A percentile compares a stretch with the other conserved stretches of the same genome.
Evolutionary conservation across 2,888 invertebrate species (phyloP).

Genomic region (Griposia aprilina): DNA sequence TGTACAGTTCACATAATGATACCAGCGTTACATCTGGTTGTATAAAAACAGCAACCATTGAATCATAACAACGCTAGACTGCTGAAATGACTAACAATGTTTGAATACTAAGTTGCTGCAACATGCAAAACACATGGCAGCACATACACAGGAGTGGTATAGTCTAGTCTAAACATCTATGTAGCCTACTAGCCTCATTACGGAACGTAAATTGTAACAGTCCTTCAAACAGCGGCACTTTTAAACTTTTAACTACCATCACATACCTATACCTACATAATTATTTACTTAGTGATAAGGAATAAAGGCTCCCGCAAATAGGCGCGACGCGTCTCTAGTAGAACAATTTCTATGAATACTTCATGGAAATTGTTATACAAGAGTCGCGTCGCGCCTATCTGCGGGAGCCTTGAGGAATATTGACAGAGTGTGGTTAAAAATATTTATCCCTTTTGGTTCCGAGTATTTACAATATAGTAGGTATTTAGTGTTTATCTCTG

Average conservation of each 20-base stretch:
- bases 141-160: not conserved
- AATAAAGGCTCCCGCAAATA: conserved; percentile 7
- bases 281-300: not conserved
- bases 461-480: conserved; percentile 16
- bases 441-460: conserved; percentile 7
- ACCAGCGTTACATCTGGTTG: conserved; percentile 27
- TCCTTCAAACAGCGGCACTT: conserved; percentile 29
- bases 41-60: conserved; percentile 30
- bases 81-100: conserved; percentile 24
- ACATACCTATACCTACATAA: conserved; percentile 8
- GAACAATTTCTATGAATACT: too few relatives aligned
- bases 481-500: conserved; percentile 35
- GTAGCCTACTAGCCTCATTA: conserved; percentile 55
- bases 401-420: not conserved
- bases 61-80: conserved; percentile 17
- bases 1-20: conserved; percentile 16
- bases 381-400: too few relatives aligned
- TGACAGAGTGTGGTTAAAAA: not conserved
- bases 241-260: conserved; percentile 4
- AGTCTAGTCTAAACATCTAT: conserved; percentile 19
- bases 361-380: too few relatives aligned
- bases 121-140: conserved; percentile 20
- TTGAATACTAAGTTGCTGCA: conserved; percentile 26
- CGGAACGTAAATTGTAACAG: conserved; percentile 30
- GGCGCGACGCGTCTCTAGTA: too few relatives aligned